Percentiles rank a stretch among this genome's conserved stretches.
Conservation (phyloP, 2,888 invertebrate genomes). For the Ametastegia equiseti region DNA sequence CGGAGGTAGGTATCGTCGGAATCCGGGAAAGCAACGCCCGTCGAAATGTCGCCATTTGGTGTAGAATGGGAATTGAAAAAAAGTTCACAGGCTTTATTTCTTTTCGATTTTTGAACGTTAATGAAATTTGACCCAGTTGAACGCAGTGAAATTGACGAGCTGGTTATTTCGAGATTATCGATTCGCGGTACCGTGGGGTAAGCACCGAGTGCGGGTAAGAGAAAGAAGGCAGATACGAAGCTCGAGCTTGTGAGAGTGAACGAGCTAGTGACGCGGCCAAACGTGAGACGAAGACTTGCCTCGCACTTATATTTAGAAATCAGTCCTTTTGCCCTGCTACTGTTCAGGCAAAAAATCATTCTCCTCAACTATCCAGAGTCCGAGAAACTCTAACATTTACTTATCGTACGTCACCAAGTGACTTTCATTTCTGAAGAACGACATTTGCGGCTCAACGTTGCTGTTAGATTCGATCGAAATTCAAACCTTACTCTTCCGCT, state of each 20-base stretch:
- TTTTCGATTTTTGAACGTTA: background rate
- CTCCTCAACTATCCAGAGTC: background rate
- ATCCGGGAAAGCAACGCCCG: background rate
- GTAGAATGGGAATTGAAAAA: background rate
- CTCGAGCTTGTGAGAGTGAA: conserved; percentile 56
- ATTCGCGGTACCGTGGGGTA: conserved; percentile 49
- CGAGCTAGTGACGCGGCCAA: conserved; percentile 35
- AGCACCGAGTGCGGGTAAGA: conserved; percentile 45
- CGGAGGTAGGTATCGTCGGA: background rate
- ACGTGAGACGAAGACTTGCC: conserved; percentile 31
- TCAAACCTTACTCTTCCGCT: background rate
- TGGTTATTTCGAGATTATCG: conserved; percentile 56
- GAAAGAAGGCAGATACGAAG: conserved; percentile 46
- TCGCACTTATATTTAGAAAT: conserved; percentile 49
- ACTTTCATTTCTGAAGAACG: background rate
- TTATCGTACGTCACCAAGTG: background rate
- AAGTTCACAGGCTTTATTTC: background rate
- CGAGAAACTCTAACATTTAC: background rate
- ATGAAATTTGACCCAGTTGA: conserved; percentile 60
- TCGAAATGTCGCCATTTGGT: background rate
- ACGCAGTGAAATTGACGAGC: conserved; percentile 57
- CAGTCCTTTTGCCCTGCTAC: conserved; percentile 29
- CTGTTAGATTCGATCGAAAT: background rate
- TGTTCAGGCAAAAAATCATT: conserved; percentile 23
- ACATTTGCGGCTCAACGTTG: background rate